Base-by-base conservation (phyloP, 30 jellyfish, hydroid and myxozoan species). In the Hydra vulgaris region DNA sequence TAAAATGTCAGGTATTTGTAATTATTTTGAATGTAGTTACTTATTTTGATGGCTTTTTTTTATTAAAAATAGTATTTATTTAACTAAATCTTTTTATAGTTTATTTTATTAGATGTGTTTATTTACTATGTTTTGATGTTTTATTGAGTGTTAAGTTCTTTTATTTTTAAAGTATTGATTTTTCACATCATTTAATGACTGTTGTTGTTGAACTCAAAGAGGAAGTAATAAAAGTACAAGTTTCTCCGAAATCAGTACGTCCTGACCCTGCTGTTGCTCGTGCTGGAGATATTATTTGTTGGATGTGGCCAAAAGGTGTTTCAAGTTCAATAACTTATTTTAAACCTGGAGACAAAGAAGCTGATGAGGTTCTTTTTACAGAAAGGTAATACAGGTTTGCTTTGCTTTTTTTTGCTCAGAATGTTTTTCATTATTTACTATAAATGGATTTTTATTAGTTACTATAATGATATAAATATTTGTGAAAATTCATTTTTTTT, bases 231-330 rank as follows among this genome's bases (percentile, higher is more conserved):
- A 80, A 80, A 70, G 87, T 80, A 18, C 87, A 80, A 70, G 87
- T 80, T 23, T 67, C 87, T 0, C 87, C 87, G 74, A 80, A 80
- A 22, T 82, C 80, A 0, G 83, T 80, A 0, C 68, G 83, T 16
- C 87, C 87, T 66, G 87, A 80, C n/a, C 87, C 87, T n/a, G 83
- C 66, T 18, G 87, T 80, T 20, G 87, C 87, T 7, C 87, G 87
- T 25, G 72, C 23, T 21, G 87, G 87, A 22, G 87, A 80, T 70
- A 70, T 80, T 17, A 80, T 80, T 23, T 80, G 87, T 24, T 80
- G 87, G 87, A 80, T 80, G 87, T 80, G 87, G 87, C 87, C 87
- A 0, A 80, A 80, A 70, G 53, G 61, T 66, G 27, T 80, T 3
- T 69, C 72, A 3, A 80, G 87, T 66, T 80, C 87, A 1, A 80